phyloP scores from a whole-genome alignment of 2,888 invertebrate species.

The Byasa hedistus region DNA sequence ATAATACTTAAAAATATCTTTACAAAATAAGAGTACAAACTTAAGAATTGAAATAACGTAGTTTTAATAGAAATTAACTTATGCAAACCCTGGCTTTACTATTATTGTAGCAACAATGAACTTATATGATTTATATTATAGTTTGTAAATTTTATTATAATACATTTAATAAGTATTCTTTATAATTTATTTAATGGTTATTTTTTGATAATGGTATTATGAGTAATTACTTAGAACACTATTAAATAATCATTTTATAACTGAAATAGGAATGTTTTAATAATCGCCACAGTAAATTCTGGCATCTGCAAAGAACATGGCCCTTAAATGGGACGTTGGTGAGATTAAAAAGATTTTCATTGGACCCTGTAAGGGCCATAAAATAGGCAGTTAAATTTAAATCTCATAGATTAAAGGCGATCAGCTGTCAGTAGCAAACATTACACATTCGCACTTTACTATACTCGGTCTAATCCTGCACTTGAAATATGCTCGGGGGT shows the following conservation, averaged over 20 bases:
- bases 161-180: no score
- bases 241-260: neutral
- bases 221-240: neutral
- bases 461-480: slow-evolving; percentile 72
- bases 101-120: no score
- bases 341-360: slow-evolving; percentile 60
- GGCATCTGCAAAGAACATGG: slow-evolving; percentile 47
- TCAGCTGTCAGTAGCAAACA: slow-evolving; percentile 71
- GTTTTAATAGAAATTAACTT: no score
- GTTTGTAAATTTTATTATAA: no score
- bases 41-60: no score
- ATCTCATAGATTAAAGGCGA: slow-evolving; percentile 65
- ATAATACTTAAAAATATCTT: no score
- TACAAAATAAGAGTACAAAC: no score
- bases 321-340: slow-evolving; percentile 52
- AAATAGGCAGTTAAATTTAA: slow-evolving; percentile 62
- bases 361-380: slow-evolving; percentile 46
- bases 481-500: slow-evolving; percentile 73
- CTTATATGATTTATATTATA: no score
- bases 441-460: slow-evolving; percentile 69
- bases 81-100: no score
- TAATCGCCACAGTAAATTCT: slow-evolving; percentile 4
- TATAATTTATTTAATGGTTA: no score
- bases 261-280: neutral
- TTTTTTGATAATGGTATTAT: no score